phyloP scores from a whole-genome alignment of 1,140 invertebrate species.

The Popillia japonica region DNA sequence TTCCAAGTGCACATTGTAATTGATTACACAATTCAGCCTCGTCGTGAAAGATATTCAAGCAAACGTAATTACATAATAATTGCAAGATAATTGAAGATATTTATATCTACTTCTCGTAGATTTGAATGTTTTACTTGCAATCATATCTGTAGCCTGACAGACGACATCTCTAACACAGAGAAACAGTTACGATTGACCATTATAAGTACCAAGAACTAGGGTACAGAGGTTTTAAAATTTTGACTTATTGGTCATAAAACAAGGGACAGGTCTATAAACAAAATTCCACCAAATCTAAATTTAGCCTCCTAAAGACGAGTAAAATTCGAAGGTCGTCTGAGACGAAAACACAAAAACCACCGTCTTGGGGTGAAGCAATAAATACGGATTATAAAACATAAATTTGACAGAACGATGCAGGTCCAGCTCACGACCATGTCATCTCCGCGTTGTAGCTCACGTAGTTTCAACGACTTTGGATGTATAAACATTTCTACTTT shows the following conservation, averaged over 20 bases:
- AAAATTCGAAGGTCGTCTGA: constrained; percentile 36
- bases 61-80: no score
- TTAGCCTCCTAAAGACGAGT: constrained; percentile 22
- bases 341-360: constrained; percentile 34
- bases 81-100: no score
- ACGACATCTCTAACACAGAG: not conserved
- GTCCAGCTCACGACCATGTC: not conserved
- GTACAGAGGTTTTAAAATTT: constrained; percentile 22
- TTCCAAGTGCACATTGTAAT: no score
- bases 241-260: constrained; percentile 35
- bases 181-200: constrained; percentile 8
- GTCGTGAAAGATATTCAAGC: no score
- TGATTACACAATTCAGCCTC: no score
- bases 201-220: constrained; percentile 8
- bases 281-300: constrained; percentile 43
- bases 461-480: not conserved
- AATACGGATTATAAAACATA: constrained; percentile 45
- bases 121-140: no score
- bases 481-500: not conserved
- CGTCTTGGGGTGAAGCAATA: constrained; percentile 38
- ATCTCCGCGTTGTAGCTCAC: not conserved
- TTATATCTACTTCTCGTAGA: no score
- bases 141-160: not conserved
- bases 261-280: constrained; percentile 37
- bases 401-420: constrained; percentile 43